phyloP scores from a whole-genome alignment of 2,113 vertebrate genomes.

The Scortum barcoo region DNA sequence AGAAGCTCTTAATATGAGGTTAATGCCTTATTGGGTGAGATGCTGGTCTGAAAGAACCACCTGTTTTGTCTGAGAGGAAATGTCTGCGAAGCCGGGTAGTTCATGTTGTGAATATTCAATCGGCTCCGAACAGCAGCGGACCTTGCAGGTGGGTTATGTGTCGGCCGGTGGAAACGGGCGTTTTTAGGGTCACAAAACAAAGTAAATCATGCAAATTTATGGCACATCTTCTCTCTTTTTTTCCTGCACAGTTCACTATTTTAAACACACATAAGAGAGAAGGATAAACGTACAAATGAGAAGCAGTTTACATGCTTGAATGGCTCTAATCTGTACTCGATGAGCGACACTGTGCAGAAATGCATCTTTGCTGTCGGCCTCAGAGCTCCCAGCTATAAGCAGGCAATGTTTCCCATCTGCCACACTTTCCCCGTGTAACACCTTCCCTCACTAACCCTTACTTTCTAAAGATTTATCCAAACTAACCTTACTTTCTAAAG shows the following conservation, averaged over 20 bases:
- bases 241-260: neutral
- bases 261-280: neutral
- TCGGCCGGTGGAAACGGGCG: neutral
- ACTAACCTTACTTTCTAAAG: slow-evolving; percentile 46
- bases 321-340: slow-evolving; percentile 15
- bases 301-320: neutral
- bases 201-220: no score
- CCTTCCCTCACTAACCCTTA: slow-evolving; percentile 34
- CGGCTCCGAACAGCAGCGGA: slow-evolving; percentile 15
- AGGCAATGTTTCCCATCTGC: slow-evolving; percentile 13
- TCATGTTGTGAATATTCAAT: slow-evolving; percentile 48
- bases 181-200: no score
- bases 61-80: slow-evolving; percentile 50
- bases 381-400: neutral
- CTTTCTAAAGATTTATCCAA: slow-evolving; percentile 49
- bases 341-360: slow-evolving; percentile 9
- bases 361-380: neutral
- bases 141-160: neutral
- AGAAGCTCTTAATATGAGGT: neutral
- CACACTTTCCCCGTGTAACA: slow-evolving; percentile 12
- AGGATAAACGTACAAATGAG: neutral
- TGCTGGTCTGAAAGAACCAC: slow-evolving; percentile 37
- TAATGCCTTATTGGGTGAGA: slow-evolving; percentile 1
- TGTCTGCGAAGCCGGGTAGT: slow-evolving; percentile 1
- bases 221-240: neutral